Percentiles rank a stretch among this genome's conserved stretches.
Conservation (phyloP, 92 coral and sea anemone species). For the Nematostella vectensis region DNA sequence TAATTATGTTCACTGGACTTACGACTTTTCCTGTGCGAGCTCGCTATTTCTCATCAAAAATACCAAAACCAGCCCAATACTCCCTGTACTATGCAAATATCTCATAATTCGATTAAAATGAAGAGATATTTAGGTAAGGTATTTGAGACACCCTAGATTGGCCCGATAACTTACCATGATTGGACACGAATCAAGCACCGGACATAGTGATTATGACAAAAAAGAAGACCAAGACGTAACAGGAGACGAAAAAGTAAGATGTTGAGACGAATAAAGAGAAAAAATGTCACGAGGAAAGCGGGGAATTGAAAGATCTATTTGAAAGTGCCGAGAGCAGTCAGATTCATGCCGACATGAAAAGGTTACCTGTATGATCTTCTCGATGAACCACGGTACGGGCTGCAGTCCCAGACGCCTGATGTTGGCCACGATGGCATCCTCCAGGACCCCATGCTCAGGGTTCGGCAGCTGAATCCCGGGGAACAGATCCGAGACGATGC, state of each 20-base stretch:
- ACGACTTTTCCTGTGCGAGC: background rate
- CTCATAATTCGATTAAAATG: no score
- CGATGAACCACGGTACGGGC: conserved; percentile 95
- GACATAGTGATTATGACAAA: no score
- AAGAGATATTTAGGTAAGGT: no score
- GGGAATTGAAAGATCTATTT: no score
- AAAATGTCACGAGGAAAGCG: no score
- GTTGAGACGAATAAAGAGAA: no score
- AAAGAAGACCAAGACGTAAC: background rate
- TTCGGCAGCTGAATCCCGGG: conserved; percentile 86
- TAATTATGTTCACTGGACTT: background rate
- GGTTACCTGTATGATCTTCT: conserved; percentile 80
- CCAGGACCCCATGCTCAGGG: conserved; percentile 89
- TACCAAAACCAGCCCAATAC: no score
- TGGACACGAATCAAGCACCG: background rate
- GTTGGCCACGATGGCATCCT: conserved; percentile 63
- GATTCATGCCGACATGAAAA: background rate
- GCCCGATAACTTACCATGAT: background rate
- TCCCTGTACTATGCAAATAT: no score
- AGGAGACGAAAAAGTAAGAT: background rate
- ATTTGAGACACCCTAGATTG: background rate
- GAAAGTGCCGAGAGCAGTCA: no score
- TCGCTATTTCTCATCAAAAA: background rate
- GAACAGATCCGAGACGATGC: conserved; percentile 92
- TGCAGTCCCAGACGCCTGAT: conserved; percentile 60